These are phyloP conservation scores for Danaus chrysippus DNA, from an alignment of 2,888 invertebrate genomes.

Conservation along the genomic window DNA sequence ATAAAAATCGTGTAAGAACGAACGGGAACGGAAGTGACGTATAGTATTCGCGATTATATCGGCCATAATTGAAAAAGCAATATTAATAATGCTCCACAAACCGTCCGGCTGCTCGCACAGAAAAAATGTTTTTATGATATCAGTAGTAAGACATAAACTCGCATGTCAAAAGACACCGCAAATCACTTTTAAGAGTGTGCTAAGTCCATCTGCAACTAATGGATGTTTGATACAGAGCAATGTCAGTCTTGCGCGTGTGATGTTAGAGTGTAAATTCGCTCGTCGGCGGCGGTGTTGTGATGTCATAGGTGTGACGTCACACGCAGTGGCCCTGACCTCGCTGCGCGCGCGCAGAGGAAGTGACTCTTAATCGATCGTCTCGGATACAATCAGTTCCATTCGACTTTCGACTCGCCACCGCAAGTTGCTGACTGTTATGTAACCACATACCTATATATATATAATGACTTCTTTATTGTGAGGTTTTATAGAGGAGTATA, in stretches of 20 bases:
- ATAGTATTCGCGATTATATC: slow-evolving; percentile 23
- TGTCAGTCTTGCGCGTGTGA: not conserved
- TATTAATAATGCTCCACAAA: slow-evolving; percentile 12
- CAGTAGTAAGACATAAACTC: slow-evolving; percentile 3
- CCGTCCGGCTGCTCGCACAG: not conserved
- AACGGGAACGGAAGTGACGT: slow-evolving; percentile 24
- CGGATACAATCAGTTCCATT: slow-evolving; percentile 35
- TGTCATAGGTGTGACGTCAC: slow-evolving; percentile 20
- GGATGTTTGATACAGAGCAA: not conserved
- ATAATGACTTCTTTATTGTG: too few species aligned
- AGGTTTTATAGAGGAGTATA: too few species aligned
- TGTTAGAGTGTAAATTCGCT: not conserved
- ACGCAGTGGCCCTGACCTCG: slow-evolving; percentile 48
- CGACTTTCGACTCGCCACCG: slow-evolving; percentile 28
- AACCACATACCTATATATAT: not conserved
- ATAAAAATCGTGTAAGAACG: slow-evolving; percentile 25
- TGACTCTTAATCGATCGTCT: slow-evolving; percentile 40
- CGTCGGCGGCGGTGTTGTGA: not conserved
- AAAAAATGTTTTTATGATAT: slow-evolving; percentile 6
- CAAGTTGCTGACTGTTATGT: slow-evolving; percentile 23
- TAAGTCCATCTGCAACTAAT: slow-evolving; percentile 7
- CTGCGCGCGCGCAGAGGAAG: slow-evolving; percentile 39
- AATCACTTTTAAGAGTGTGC: slow-evolving; percentile 7
- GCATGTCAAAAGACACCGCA: slow-evolving; percentile 1
- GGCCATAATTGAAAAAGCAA: slow-evolving; percentile 17